These are phyloP conservation scores for Psittacula derbiana DNA, from an alignment of 2,797 vertebrate species.

Conservation along the genomic window DNA sequence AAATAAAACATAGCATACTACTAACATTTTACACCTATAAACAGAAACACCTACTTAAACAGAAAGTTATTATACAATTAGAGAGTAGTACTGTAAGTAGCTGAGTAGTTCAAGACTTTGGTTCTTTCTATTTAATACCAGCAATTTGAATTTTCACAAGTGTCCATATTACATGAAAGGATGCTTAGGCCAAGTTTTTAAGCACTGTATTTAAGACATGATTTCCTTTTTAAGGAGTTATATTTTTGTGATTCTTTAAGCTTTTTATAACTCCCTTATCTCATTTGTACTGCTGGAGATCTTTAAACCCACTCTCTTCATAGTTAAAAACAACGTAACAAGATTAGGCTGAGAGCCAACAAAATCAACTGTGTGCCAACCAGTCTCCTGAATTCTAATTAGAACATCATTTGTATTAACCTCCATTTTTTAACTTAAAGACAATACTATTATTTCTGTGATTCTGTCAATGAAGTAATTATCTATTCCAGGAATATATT, in stretches of 20 bases:
- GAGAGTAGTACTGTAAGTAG: background rate
- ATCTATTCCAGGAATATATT: conserved; percentile 10
- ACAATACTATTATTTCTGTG: conserved; percentile 37
- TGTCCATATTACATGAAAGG: background rate
- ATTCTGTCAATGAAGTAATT: conserved; percentile 33
- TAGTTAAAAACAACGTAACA: conserved; percentile 68
- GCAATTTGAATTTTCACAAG: background rate
- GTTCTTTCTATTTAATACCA: background rate
- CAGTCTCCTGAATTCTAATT: conserved; percentile 53
- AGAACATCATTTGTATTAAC: conserved; percentile 49
- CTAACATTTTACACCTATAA: background rate
- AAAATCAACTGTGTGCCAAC: conserved; percentile 49
- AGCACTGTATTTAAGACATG: background rate
- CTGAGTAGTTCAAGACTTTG: background rate
- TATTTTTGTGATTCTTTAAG: conserved; percentile 42
- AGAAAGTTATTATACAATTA: background rate
- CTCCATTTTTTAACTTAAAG: conserved; percentile 11
- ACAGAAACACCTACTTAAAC: background rate
- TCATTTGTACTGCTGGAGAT: conserved; percentile 50
- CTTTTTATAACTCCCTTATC: conserved; percentile 46
- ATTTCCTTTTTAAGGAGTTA: background rate
- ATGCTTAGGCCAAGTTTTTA: background rate
- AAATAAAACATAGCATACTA: background rate
- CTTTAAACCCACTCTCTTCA: conserved; percentile 63
- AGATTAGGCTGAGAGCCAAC: conserved; percentile 60